Evolutionary conservation across 2,113 vertebrate genomes (phyloP).

Genomic region (Boulengeromyrus knoepffleri): DNA sequence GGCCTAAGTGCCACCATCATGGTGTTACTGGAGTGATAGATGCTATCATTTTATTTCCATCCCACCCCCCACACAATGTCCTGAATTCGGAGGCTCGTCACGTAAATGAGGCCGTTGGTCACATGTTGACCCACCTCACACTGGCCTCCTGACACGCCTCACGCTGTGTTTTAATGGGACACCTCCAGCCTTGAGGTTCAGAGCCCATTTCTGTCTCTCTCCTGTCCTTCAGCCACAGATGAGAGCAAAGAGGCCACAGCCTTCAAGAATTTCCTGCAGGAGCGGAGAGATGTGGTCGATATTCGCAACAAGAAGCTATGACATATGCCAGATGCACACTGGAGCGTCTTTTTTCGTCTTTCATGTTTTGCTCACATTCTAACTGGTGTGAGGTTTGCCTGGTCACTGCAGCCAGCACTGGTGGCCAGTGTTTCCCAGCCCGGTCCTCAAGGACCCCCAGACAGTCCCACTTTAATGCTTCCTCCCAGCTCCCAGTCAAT

Average conservation of each 20-base stretch:
- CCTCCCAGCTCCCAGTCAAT: neutral
- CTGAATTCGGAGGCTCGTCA: neutral
- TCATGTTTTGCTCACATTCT: neutral
- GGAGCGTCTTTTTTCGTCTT: neutral
- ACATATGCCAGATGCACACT: neutral
- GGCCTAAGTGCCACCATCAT: too few relatives aligned
- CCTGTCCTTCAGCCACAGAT: conserved; percentile 64
- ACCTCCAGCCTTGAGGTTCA: neutral
- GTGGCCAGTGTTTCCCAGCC: neutral
- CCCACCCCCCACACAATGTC: neutral
- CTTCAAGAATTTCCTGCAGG: conserved; percentile 80
- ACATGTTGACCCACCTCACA: neutral
- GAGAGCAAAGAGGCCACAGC: conserved; percentile 75
- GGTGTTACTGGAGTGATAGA: neutral
- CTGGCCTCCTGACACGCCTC: neutral
- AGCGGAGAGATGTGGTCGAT: conserved; percentile 63
- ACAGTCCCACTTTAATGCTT: neutral
- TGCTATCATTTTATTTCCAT: neutral
- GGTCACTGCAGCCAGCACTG: neutral
- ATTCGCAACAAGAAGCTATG: conserved; percentile 52
- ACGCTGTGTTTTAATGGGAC: neutral
- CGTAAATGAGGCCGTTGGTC: neutral
- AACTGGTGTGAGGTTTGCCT: neutral
- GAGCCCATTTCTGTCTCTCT: neutral
- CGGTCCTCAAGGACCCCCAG: neutral